These are phyloP conservation scores for Drosophila arizonae DNA, from an alignment of 1,140 invertebrate species.

Conservation along the genomic window DNA sequence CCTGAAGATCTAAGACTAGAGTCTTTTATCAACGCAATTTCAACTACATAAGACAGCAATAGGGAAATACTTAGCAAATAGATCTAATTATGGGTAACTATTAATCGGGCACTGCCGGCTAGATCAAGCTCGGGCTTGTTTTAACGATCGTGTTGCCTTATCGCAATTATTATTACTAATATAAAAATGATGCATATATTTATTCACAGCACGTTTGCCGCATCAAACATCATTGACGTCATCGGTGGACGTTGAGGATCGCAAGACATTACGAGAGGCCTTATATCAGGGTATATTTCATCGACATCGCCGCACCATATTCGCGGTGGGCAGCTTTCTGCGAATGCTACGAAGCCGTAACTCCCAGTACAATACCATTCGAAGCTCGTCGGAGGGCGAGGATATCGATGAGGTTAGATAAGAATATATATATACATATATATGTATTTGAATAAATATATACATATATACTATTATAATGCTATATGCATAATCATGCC, in stretches of 20 bases:
- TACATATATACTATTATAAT: constrained; percentile 5
- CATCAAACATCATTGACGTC: constrained; percentile 82
- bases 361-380: constrained; percentile 91
- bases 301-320: constrained; percentile 90
- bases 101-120: not conserved
- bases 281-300: constrained; percentile 92
- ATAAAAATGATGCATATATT: constrained; percentile 11
- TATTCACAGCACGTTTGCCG: constrained; percentile 72
- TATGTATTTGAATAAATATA: constrained; percentile 1
- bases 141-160: constrained; percentile 27
- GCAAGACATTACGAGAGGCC: constrained; percentile 86
- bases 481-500: constrained; percentile 13
- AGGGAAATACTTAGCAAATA: too few species aligned
- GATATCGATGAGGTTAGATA: constrained; percentile 83
- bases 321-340: constrained; percentile 90
- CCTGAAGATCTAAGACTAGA: too few species aligned
- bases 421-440: constrained; percentile 46
- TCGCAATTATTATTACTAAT: constrained; percentile 25
- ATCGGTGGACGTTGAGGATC: constrained; percentile 82
- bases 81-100: not conserved
- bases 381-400: constrained; percentile 83
- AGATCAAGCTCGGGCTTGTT: not conserved
- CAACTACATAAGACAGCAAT: too few species aligned
- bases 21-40: too few species aligned
- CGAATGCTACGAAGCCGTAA: constrained; percentile 91